These are phyloP conservation scores for Bombylius major DNA, from an alignment of 2,888 invertebrate species.

Conservation along the genomic window DNA sequence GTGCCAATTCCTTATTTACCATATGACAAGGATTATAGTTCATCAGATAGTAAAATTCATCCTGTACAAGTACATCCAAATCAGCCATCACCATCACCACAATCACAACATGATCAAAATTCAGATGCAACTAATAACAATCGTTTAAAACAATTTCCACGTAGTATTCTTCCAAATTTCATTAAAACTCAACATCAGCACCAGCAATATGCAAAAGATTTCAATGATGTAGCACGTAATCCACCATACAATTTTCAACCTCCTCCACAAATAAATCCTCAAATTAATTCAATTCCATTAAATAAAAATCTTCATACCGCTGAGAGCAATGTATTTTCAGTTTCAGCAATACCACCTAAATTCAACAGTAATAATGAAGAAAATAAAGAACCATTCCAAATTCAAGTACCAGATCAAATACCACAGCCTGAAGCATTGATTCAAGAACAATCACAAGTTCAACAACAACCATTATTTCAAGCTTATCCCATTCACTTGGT, in stretches of 20 bases:
- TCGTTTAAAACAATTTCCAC: neutral
- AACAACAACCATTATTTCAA: slow-evolving; percentile 4
- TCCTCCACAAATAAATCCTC: neutral
- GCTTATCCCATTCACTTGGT: slow-evolving; percentile 26
- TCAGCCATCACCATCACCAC: neutral
- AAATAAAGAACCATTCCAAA: slow-evolving; percentile 1
- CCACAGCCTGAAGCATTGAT: slow-evolving; percentile 9
- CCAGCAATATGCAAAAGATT: neutral
- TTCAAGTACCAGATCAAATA: slow-evolving; percentile 6
- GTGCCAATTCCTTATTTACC: neutral
- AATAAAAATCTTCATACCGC: neutral
- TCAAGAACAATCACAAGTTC: slow-evolving; percentile 1
- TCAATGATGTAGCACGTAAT: neutral
- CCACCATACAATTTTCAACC: neutral
- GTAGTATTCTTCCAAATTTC: neutral
- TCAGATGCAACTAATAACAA: neutral
- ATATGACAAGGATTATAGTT: slow-evolving; percentile 14
- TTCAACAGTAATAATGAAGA: neutral
- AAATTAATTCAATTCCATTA: neutral
- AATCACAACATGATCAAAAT: neutral
- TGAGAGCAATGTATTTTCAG: slow-evolving; percentile 4
- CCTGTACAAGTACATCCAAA: slow-evolving; percentile 5
- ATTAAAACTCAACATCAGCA: neutral
- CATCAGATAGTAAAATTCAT: slow-evolving; percentile 13
- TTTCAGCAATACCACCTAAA: neutral